Conservation (phyloP, 2,888 invertebrate genomes). For the Andrena hattorfiana region DNA sequence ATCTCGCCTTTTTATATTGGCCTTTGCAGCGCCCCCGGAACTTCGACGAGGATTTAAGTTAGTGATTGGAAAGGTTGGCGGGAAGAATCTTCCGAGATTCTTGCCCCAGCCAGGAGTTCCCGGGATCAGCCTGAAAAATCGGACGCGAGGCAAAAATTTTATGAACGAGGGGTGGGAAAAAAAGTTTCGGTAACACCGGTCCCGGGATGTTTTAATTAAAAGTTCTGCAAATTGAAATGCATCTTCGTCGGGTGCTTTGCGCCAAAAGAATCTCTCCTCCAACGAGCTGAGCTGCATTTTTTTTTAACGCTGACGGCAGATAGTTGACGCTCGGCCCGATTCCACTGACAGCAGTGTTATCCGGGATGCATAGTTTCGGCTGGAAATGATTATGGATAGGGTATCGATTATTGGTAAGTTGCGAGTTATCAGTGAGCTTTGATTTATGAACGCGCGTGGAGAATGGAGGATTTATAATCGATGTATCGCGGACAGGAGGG, state of each 20-base stretch:
- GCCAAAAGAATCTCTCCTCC: too few species aligned
- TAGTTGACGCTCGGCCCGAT: too few species aligned
- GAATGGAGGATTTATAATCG: slow-evolving; percentile 64
- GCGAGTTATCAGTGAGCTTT: background rate
- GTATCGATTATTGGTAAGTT: background rate
- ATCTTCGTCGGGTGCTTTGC: too few species aligned
- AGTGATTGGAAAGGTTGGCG: slow-evolving; percentile 13
- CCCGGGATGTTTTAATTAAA: slow-evolving; percentile 35
- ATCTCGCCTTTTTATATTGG: background rate
- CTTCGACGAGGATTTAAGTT: slow-evolving; percentile 8
- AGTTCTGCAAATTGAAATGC: slow-evolving; percentile 18
- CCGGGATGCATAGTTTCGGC: too few species aligned
- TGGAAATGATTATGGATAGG: background rate
- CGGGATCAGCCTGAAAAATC: slow-evolving; percentile 25
- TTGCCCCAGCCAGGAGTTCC: slow-evolving; percentile 5
- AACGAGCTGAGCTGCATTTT: too few species aligned
- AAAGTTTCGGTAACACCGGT: slow-evolving; percentile 34
- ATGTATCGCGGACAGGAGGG: slow-evolving; percentile 42
- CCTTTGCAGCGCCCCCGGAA: background rate
- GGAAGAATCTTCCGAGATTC: slow-evolving; percentile 26
- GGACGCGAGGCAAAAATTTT: slow-evolving; percentile 24
- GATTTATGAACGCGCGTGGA: background rate
- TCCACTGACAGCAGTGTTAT: slow-evolving; percentile 7
- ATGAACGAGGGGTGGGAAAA: background rate
- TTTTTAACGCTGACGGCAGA: too few species aligned